A percentile compares a stretch with the other conserved stretches of the same genome.
phyloP scores from a whole-genome alignment of 2,888 invertebrate species.

The Drosophila cognata region DNA sequence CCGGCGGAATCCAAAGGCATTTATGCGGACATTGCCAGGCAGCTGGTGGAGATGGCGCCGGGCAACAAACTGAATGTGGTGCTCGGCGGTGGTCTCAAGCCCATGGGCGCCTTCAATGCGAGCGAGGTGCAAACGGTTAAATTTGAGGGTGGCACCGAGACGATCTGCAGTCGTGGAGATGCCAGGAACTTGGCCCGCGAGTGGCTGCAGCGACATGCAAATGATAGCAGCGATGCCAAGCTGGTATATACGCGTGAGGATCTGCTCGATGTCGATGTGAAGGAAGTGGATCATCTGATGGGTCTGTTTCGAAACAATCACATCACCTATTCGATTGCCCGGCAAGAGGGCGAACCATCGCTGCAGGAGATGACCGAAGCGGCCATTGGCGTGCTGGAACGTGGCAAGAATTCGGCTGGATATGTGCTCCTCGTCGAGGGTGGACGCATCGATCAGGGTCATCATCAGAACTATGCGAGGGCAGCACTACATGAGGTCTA shows the following conservation, averaged over 20 bases:
- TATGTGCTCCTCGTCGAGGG: slow-evolving; percentile 87
- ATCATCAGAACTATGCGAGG: slow-evolving; percentile 88
- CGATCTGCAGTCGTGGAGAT: slow-evolving; percentile 86
- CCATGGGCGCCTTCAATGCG: slow-evolving; percentile 83
- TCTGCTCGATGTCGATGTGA: slow-evolving; percentile 84
- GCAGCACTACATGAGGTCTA: slow-evolving; percentile 88
- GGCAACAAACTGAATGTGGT: slow-evolving; percentile 88
- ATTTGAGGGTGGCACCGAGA: slow-evolving; percentile 80
- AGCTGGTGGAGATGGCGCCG: slow-evolving; percentile 87
- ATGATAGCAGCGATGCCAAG: slow-evolving; percentile 72
- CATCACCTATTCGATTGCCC: slow-evolving; percentile 86
- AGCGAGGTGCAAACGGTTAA: slow-evolving; percentile 56
- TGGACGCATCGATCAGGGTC: slow-evolving; percentile 88
- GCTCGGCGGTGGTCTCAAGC: slow-evolving; percentile 87
- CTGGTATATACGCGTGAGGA: slow-evolving; percentile 84
- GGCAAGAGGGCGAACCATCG: slow-evolving; percentile 86
- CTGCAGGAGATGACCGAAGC: slow-evolving; percentile 87
- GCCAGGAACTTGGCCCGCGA: slow-evolving; percentile 86
- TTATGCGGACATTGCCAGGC: slow-evolving; percentile 87
- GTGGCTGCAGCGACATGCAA: slow-evolving; percentile 85
- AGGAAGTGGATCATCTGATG: slow-evolving; percentile 85
- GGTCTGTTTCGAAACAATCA: slow-evolving; percentile 87
- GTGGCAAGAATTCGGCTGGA: slow-evolving; percentile 83
- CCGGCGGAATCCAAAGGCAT: slow-evolving; percentile 83
- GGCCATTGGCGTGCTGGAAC: slow-evolving; percentile 86